Conservation (phyloP, 2,113 vertebrate genomes). For the Lepisosteus oculatus region DNA sequence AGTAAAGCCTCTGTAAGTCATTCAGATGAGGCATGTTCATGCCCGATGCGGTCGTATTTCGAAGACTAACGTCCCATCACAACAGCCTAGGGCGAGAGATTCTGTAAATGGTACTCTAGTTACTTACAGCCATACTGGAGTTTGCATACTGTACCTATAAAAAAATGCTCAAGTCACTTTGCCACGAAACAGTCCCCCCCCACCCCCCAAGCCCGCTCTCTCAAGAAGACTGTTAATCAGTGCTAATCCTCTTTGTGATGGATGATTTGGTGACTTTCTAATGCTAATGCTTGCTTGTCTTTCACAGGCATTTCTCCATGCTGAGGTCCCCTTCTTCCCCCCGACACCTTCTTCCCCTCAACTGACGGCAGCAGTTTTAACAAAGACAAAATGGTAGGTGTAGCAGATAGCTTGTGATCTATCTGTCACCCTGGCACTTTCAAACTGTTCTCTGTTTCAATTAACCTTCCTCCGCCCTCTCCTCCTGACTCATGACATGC, state of each 20-base stretch:
- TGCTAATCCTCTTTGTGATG: background rate
- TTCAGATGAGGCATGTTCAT: no score
- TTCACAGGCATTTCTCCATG: background rate
- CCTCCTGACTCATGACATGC: constrained; percentile 2
- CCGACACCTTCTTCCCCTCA: no score
- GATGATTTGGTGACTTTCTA: background rate
- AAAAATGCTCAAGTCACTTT: background rate
- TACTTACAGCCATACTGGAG: no score
- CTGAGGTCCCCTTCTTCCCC: background rate
- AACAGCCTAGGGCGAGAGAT: no score
- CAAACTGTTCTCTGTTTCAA: background rate
- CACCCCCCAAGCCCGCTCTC: background rate
- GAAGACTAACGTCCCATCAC: no score
- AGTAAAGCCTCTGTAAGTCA: no score
- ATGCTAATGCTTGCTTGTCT: background rate
- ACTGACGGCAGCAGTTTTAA: background rate
- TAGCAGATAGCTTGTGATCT: background rate
- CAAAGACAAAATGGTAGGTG: constrained; percentile 5
- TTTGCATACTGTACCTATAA: no score
- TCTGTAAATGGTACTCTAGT: no score
- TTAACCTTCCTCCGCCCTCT: background rate
- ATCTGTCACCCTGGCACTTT: background rate
- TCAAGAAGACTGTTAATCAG: background rate
- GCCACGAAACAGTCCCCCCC: background rate
- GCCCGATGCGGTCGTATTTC: no score